Conservation (phyloP, 37 sponge, comb jelly and placozoan species). For the Corticium candelabrum region DNA sequence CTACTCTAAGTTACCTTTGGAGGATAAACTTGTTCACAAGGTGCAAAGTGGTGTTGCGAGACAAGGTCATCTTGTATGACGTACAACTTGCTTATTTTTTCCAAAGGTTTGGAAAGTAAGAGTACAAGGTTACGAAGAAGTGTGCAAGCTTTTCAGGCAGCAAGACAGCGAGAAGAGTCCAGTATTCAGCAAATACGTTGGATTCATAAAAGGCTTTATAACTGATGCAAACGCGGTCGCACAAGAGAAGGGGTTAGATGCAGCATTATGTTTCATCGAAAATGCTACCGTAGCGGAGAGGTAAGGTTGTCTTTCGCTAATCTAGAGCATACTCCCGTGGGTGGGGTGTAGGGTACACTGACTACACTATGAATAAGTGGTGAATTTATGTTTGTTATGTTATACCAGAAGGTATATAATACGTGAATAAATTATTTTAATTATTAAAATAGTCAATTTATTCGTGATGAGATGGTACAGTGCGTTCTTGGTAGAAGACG, state of each 20-base stretch:
- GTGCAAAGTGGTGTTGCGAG: neutral
- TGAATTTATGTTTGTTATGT: too few species aligned
- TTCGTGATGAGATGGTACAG: neutral
- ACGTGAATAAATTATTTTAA: too few species aligned
- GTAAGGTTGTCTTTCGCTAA: neutral
- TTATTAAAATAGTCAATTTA: neutral
- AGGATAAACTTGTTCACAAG: constrained; percentile 72
- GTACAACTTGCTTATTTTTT: neutral
- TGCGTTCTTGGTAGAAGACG: neutral
- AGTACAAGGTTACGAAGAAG: constrained; percentile 78
- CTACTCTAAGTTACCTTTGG: constrained; percentile 54
- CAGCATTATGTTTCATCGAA: constrained; percentile 67
- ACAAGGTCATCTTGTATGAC: neutral
- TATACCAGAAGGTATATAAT: too few species aligned
- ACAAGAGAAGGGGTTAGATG: constrained; percentile 90
- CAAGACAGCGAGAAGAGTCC: constrained; percentile 70
- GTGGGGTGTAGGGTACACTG: too few species aligned
- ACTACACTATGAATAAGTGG: too few species aligned
- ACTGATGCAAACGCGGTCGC: constrained; percentile 78
- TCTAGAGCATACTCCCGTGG: too few species aligned
- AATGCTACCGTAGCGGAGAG: constrained; percentile 41
- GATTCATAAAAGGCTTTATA: constrained; percentile 71
- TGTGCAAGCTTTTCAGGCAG: constrained; percentile 56
- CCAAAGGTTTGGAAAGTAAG: constrained; percentile 90
- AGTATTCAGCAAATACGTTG: constrained; percentile 59